Evolutionary conservation across 1,140 invertebrate genomes (phyloP), one percentile per base, ranked within the genome.

Genomic region (Philotrypesis tridentata): DNA sequence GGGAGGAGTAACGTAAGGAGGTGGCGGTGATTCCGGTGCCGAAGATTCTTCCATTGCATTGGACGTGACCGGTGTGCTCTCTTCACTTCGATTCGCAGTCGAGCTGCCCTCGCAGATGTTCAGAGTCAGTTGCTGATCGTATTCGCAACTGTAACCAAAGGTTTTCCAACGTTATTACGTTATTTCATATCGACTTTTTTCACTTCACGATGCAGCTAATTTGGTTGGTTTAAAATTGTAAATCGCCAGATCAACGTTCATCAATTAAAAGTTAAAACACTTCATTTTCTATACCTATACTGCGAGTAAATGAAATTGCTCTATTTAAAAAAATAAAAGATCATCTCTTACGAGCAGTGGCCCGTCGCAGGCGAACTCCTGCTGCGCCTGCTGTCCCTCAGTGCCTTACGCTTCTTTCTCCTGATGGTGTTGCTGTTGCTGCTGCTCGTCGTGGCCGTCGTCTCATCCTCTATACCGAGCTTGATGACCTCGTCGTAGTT

Each of bases 401-500:
- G 70, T 48, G 84, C 78, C 68, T 74, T 84, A 1, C 21, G 70
- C 74, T 76, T 82, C 60, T 60, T 84, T 73, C 80, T 87, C 40
- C 84, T 84, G 21, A 87, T 88, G 68, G 85, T 89, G 37, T 83
- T 72, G 31, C 21, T 17, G 21, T n/a, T 55, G n/a, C 21, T 43
- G 12, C 40, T 4, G 21, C 48, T 55, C 48, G 48, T 21, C 5
- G 40, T 12, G 7, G 40, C 40, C 12, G 76, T 76, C 5, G 55
- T 74, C 67, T 91, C 89, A 73, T 86, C 85, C 29, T 91, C 89
- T 25, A 90, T 84, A 3, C 91, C 92, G 14, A 94, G 83, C 85
- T 95, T 95, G 14, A 95, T 92, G 9, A 95, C 93, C 74, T 95
- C 95, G 37, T 95, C 94, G 83, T 96, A 96, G 76, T 95, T 93